These are phyloP conservation scores for Bicyclus anynana DNA, from an alignment of 1,140 invertebrate species.

Conservation along the genomic window DNA sequence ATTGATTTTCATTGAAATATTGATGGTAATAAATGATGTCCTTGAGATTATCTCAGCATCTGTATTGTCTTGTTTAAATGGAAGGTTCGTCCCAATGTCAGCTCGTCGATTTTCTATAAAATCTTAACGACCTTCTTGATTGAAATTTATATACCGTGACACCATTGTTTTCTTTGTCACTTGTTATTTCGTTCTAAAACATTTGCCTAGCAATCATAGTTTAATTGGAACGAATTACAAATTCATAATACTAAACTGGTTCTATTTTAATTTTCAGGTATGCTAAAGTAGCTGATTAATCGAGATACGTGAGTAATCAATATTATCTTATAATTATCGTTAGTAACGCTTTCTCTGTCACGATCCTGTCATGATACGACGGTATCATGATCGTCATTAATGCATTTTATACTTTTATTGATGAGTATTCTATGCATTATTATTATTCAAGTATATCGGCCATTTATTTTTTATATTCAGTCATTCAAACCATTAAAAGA, in stretches of 20 bases:
- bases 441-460: not conserved
- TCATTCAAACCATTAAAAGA: no score
- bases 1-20: no score
- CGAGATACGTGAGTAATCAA: constrained; percentile 10
- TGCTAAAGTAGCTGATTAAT: constrained; percentile 24
- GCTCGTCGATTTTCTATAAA: constrained; percentile 13
- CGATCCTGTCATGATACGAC: constrained; percentile 1
- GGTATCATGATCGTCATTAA: not conserved
- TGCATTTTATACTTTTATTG: constrained; percentile 1
- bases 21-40: not conserved
- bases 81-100: not conserved
- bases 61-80: constrained; percentile 11
- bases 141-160: constrained; percentile 21
- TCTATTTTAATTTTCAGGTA: constrained; percentile 53
- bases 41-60: not conserved
- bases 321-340: constrained; percentile 2
- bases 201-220: constrained; percentile 36
- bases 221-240: constrained; percentile 16
- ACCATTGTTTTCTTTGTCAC: constrained; percentile 18
- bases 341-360: constrained; percentile 9
- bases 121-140: constrained; percentile 8
- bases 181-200: constrained; percentile 8
- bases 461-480: not conserved
- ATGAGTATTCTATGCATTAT: not conserved
- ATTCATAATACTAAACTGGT: constrained; percentile 31